These are phyloP conservation scores for Pelodytes ibericus DNA, from an alignment of 2,797 vertebrate species.

Conservation along the genomic window DNA sequence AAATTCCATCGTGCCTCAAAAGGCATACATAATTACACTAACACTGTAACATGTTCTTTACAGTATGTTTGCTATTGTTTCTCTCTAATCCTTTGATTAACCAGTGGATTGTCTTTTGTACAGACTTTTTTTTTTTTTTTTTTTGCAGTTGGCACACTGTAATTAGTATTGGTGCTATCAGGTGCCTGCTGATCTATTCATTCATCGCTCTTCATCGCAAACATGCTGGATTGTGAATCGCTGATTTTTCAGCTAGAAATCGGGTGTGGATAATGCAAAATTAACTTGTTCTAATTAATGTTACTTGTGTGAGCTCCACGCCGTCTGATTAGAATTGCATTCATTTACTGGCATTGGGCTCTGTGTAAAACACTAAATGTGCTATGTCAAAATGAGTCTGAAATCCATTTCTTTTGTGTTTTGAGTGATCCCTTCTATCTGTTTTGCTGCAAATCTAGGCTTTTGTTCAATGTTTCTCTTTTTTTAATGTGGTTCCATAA, in stretches of 20 bases:
- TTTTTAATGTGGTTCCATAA: too few relatives aligned
- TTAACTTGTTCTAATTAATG: constrained; percentile 46
- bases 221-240: neutral
- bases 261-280: constrained; percentile 25
- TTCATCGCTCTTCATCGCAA: constrained; percentile 7
- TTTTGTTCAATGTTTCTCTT: too few relatives aligned
- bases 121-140: neutral
- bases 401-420: neutral
- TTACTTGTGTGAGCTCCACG: constrained; percentile 7
- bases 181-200: neutral
- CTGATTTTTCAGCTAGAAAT: constrained; percentile 20
- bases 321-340: constrained; percentile 26
- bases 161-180: constrained; percentile 21
- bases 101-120: constrained; percentile 2
- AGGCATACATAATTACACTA: too few relatives aligned
- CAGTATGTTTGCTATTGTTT: neutral
- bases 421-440: neutral
- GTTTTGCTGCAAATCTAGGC: neutral
- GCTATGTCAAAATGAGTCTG: neutral
- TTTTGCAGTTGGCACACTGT: constrained; percentile 14
- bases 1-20: too few relatives aligned
- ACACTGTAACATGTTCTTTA: neutral
- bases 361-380: neutral
- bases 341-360: constrained; percentile 22
- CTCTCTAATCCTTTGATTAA: neutral